Percentiles rank a stretch among this genome's conserved stretches.
Evolutionary conservation across 2,113 vertebrate genomes (phyloP).

Genomic region (Sardina pilchardus): DNA sequence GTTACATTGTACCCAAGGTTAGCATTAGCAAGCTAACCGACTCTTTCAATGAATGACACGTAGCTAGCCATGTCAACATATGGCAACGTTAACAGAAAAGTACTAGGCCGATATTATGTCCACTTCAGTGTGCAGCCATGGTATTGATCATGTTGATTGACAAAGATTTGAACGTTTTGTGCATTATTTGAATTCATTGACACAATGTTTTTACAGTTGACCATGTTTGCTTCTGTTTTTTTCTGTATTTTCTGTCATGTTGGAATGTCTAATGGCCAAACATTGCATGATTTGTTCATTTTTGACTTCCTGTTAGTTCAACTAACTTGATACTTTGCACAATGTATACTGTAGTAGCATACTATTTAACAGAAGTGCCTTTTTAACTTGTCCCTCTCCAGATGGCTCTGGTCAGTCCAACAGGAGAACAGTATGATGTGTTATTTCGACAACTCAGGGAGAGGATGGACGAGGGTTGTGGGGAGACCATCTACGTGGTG

Average conservation of each 20-base stretch:
- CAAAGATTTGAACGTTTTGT: background rate
- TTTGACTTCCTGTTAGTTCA: background rate
- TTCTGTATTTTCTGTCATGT: background rate
- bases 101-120: background rate
- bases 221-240: background rate
- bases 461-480: conserved; percentile 95
- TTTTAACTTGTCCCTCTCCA: conserved; percentile 56
- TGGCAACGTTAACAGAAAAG: background rate
- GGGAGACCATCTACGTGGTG: conserved; percentile 98
- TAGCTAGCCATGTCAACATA: conserved; percentile 16
- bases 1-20: background rate
- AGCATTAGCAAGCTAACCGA: background rate
- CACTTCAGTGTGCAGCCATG: background rate
- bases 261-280: background rate
- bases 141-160: background rate
- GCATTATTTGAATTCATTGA: background rate
- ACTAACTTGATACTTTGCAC: background rate
- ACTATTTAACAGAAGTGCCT: background rate
- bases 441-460: conserved; percentile 92
- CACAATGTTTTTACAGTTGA: background rate
- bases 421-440: conserved; percentile 94
- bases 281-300: background rate
- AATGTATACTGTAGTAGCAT: background rate
- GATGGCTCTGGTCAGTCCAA: conserved; percentile 95
- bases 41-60: conserved; percentile 2